Evolutionary conservation across 2,888 invertebrate genomes (phyloP).

Genomic region (Myathropa florea): DNA sequence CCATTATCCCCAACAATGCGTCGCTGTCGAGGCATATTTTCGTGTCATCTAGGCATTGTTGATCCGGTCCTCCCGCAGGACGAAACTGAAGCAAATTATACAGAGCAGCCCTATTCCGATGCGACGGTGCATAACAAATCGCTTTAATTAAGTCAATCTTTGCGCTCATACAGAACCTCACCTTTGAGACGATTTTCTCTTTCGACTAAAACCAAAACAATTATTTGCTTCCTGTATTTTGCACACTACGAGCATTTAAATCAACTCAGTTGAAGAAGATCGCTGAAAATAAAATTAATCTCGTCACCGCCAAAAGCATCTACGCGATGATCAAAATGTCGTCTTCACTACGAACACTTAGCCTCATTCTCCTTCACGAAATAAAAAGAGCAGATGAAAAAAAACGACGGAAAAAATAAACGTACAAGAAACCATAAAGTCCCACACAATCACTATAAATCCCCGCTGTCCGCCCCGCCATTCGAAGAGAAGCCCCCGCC

Average conservation of each 20-base stretch:
- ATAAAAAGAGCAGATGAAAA: slow-evolving; percentile 8
- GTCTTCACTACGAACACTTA: slow-evolving; percentile 56
- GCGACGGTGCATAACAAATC: too few species aligned
- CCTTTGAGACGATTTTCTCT: not conserved
- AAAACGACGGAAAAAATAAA: not conserved
- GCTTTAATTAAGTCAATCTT: too few species aligned
- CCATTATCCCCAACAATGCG: too few species aligned
- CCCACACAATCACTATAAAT: slow-evolving; percentile 54
- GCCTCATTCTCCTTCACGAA: slow-evolving; percentile 39
- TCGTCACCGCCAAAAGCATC: slow-evolving; percentile 45
- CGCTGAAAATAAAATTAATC: slow-evolving; percentile 43
- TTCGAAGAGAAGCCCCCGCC: slow-evolving; percentile 5
- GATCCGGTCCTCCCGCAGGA: too few species aligned
- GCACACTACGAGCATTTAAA: not conserved
- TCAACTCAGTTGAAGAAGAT: slow-evolving; percentile 32
- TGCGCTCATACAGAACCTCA: too few species aligned
- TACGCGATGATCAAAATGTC: slow-evolving; percentile 46
- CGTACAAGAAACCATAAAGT: slow-evolving; percentile 55
- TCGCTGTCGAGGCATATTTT: too few species aligned
- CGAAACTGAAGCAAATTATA: too few species aligned
- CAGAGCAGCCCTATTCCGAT: too few species aligned
- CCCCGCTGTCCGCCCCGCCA: not conserved
- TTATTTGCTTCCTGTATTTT: not conserved
- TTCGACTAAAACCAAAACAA: not conserved
- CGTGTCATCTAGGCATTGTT: too few species aligned